Evolutionary conservation across 2,888 invertebrate species (phyloP), one percentile per base, ranked within the genome.

Genomic region (Mechanitis messenoides): DNA sequence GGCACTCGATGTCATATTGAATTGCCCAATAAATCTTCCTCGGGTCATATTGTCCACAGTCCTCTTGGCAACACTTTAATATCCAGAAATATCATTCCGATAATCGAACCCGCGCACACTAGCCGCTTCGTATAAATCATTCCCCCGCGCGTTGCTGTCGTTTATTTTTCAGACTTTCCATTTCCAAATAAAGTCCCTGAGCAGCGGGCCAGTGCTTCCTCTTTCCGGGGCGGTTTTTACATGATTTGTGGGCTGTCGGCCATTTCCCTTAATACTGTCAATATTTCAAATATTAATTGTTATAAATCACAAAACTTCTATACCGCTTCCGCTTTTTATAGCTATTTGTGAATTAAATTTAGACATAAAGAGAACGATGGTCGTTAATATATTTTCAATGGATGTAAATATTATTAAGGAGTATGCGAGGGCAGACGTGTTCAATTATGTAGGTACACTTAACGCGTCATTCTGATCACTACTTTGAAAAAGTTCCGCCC

Each of bases 241-340:
- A 87, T 89, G 89, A 90, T 90, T 89, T 87, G 87, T 89, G 82
- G 88, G 79, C 88, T 83, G 87, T 82, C 87, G 83, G 79, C 84
- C 87, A 81, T 85, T 88, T 88, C 85, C 89, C 85, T 86, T 87
- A 86, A 87, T 88, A 87, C 84, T 88, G 87, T 87, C 89, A 87
- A 89, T 90, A 89, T 89, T 90, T 89, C 90, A 88, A 87, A 85
- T 85, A 88, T 87, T 89, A 89, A 89, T 90, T 88, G 87, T 86
- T 87, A 88, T 89, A 89, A 89, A 88, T 90, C 88, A 86, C 80
- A 77, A 79, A 87, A 86, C 79, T 87, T 87, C 83, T 74, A 61
- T 65, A 67, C 72, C 78, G 74, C 79, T 75, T 73, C 59, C 71
- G 72, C 72, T 79, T 81, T 84, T 83, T 80, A 81, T 80, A 75